These are phyloP conservation scores for Xiphydria camelus DNA, from an alignment of 2,888 invertebrate genomes.

Conservation along the genomic window DNA sequence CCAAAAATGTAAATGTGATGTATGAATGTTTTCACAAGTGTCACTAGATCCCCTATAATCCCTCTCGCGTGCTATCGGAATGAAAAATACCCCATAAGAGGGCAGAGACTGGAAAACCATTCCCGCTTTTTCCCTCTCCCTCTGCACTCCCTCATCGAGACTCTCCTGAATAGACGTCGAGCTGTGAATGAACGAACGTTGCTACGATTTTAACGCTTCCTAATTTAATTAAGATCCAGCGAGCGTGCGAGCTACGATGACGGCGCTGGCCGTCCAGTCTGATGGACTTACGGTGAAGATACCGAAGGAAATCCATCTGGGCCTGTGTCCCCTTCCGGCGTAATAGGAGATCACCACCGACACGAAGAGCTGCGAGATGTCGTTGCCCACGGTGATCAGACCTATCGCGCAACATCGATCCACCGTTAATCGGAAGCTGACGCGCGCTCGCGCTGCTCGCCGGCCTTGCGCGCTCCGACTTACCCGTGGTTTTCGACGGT, in stretches of 20 bases:
- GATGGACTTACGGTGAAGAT: constrained; percentile 53
- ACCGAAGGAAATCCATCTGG: constrained; percentile 72
- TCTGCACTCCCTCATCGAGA: no score
- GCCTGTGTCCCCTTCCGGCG: constrained; percentile 71
- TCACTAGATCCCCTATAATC: no score
- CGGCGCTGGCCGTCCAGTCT: background rate
- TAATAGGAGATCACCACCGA: constrained; percentile 71
- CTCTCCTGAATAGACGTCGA: no score
- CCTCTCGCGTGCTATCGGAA: no score
- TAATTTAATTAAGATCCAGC: constrained; percentile 48
- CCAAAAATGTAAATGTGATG: no score
- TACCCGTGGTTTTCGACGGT: constrained; percentile 71
- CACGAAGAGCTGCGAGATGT: constrained; percentile 71
- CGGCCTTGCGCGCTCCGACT: constrained; percentile 23
- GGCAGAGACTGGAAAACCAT: no score
- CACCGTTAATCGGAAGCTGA: no score
- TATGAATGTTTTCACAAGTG: no score
- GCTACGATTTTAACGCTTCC: constrained; percentile 46
- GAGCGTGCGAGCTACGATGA: no score
- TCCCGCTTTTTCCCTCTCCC: no score
- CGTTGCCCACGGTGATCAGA: constrained; percentile 74
- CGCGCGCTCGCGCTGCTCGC: no score
- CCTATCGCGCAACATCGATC: constrained; percentile 57
- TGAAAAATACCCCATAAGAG: no score
- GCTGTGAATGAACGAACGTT: constrained; percentile 50